Evolutionary conservation across 2,888 invertebrate genomes (phyloP), one percentile per base, ranked within the genome.

Genomic region (Congeria kusceri): DNA sequence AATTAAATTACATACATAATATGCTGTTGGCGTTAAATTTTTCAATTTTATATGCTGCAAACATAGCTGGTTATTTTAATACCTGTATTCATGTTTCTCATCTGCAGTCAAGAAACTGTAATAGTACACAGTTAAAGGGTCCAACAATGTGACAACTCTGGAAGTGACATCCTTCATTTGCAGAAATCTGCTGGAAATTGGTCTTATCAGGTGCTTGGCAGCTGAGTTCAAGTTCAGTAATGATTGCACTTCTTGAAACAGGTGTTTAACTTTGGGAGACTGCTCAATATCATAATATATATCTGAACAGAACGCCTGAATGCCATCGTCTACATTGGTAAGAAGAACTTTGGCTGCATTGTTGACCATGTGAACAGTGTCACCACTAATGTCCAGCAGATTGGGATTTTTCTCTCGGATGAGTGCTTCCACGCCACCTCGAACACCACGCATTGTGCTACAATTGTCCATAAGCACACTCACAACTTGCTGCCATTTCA

Each of bases 1-100:
- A n/a, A n/a, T n/a, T n/a, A n/a, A n/a, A n/a, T n/a, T n/a, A n/a
- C n/a, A n/a, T n/a, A n/a, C n/a, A n/a, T n/a, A n/a, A n/a, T n/a
- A n/a, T n/a, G n/a, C n/a, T n/a, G n/a, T n/a, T n/a, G n/a, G n/a
- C n/a, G n/a, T n/a, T n/a, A n/a, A n/a, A n/a, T n/a, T n/a, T n/a
- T n/a, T n/a, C n/a, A n/a, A n/a, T n/a, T n/a, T n/a, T n/a, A n/a
- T n/a, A n/a, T n/a, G n/a, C n/a, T n/a, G n/a, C n/a, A n/a, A n/a
- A n/a, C n/a, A n/a, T n/a, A n/a, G n/a, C n/a, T n/a, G n/a, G n/a
- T n/a, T n/a, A n/a, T n/a, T n/a, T 32, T 4, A 32, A 11, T 28
- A 77, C 77, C 71, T 77, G 62, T 71, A 57, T 32, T 47, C 15
- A 11, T 2, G 15, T 57, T 73, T 78, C 32, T 78, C 78, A 25